phyloP scores from a whole-genome alignment of 2,888 invertebrate genomes.

The Amphipyra berbera region DNA sequence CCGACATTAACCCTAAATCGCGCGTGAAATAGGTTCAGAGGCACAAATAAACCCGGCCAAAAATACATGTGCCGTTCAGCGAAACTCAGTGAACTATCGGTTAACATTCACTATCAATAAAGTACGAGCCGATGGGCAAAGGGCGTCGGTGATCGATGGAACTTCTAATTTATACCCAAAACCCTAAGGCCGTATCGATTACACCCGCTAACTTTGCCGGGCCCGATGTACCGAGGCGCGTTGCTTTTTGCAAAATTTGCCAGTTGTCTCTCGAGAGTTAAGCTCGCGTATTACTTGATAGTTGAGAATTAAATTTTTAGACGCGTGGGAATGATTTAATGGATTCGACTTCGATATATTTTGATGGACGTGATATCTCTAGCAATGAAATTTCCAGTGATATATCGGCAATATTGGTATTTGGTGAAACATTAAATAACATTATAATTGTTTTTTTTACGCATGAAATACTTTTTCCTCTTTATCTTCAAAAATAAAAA shows the following conservation, averaged over 20 bases:
- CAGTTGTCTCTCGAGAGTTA: slow-evolving; percentile 75
- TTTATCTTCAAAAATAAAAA: too few species aligned
- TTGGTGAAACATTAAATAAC: too few species aligned
- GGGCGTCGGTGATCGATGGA: slow-evolving; percentile 88
- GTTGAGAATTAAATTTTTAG: slow-evolving; percentile 60
- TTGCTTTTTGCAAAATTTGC: slow-evolving; percentile 83
- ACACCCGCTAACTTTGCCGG: slow-evolving; percentile 80
- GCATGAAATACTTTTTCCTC: too few species aligned
- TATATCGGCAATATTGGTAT: too few species aligned
- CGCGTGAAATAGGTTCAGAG: slow-evolving; percentile 46
- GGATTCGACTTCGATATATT: slow-evolving; percentile 14
- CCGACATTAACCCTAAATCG: slow-evolving; percentile 49
- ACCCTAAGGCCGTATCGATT: slow-evolving; percentile 89
- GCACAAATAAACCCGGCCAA: slow-evolving; percentile 59
- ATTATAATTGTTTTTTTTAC: too few species aligned
- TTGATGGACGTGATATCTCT: not conserved
- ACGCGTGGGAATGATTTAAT: slow-evolving; percentile 58
- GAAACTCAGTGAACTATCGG: slow-evolving; percentile 80
- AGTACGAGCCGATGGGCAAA: slow-evolving; percentile 87
- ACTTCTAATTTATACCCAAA: slow-evolving; percentile 88
- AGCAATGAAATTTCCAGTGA: not conserved
- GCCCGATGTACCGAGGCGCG: slow-evolving; percentile 67
- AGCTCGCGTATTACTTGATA: slow-evolving; percentile 56
- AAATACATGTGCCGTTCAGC: slow-evolving; percentile 69
- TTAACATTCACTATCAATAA: slow-evolving; percentile 87